Percentiles rank a stretch among this genome's conserved stretches.
phyloP scores from a whole-genome alignment of 2,797 vertebrate species.

The Sus cebifrons region DNA sequence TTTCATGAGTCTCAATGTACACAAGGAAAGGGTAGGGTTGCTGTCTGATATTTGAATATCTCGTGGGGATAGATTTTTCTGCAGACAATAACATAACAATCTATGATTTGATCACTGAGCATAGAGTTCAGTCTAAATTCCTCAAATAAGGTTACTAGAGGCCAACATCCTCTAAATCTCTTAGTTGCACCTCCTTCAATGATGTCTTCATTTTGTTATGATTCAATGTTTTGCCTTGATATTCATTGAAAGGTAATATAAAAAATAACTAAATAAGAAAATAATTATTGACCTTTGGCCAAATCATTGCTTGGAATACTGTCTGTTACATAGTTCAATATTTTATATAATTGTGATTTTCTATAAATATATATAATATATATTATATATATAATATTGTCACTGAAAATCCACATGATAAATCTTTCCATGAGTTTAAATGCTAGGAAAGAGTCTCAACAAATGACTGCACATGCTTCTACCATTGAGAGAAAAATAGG shows the following conservation, averaged over 20 bases:
- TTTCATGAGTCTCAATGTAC: not conserved
- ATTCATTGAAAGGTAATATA: constrained; percentile 1
- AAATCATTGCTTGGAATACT: not conserved
- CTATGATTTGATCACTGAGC: not conserved
- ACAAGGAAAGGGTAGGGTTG: not conserved
- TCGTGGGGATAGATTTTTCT: not conserved
- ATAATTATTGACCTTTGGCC: not conserved
- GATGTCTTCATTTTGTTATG: not conserved
- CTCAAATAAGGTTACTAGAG: not conserved
- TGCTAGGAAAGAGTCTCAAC: not conserved
- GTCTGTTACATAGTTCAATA: not conserved
- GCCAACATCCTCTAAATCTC: not conserved
- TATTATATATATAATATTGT: not conserved
- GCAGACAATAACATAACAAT: not conserved
- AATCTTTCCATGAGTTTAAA: not conserved
- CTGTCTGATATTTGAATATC: not conserved
- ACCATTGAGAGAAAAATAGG: not conserved
- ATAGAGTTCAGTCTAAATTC: not conserved
- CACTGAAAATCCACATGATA: not conserved
- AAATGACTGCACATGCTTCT: not conserved
- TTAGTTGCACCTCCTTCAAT: not conserved
- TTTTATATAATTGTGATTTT: not conserved
- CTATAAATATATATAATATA: not conserved
- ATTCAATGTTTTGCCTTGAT: constrained; percentile 21
- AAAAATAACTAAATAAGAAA: not conserved